These are phyloP conservation scores for Parochlus steinenii DNA, from an alignment of 2,888 invertebrate species.

Conservation along the genomic window DNA sequence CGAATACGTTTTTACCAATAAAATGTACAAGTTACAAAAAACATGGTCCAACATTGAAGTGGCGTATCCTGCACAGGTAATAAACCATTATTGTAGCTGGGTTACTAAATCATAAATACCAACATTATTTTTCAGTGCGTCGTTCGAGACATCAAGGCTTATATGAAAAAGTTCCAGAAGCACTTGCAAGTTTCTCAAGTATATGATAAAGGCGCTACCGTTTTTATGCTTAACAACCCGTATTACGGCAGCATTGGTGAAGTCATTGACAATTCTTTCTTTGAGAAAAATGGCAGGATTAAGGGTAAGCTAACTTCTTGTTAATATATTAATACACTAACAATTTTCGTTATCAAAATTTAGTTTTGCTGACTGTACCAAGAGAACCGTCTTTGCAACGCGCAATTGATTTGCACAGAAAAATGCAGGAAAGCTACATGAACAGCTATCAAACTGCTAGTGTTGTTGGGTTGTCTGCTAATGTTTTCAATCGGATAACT, in stretches of 20 bases:
- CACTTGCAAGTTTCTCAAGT: conserved; percentile 30
- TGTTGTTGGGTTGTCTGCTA: conserved; percentile 41
- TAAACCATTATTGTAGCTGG: too few species aligned
- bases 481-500: conserved; percentile 69
- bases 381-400: conserved; percentile 22
- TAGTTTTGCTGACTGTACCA: conserved; percentile 23
- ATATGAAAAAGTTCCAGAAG: conserved; percentile 24
- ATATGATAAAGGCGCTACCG: conserved; percentile 46
- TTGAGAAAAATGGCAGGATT: conserved; percentile 24
- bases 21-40: conserved; percentile 41
- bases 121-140: conserved; percentile 20
- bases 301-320: conserved; percentile 19
- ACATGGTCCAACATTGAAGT: conserved; percentile 47
- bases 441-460: conserved; percentile 20
- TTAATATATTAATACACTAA: too few species aligned
- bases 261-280: conserved; percentile 34
- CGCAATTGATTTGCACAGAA: conserved; percentile 19
- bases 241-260: conserved; percentile 68
- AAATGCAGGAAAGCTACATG: conserved; percentile 19
- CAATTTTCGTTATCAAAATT: too few species aligned
- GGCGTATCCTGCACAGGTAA: conserved; percentile 42
- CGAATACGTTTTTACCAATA: conserved; percentile 44
- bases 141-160: conserved; percentile 13
- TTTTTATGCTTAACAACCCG: conserved; percentile 63
- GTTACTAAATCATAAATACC: too few species aligned